Evolutionary conservation across 2,888 invertebrate genomes (phyloP).

Genomic region (Drosophila formosana): DNA sequence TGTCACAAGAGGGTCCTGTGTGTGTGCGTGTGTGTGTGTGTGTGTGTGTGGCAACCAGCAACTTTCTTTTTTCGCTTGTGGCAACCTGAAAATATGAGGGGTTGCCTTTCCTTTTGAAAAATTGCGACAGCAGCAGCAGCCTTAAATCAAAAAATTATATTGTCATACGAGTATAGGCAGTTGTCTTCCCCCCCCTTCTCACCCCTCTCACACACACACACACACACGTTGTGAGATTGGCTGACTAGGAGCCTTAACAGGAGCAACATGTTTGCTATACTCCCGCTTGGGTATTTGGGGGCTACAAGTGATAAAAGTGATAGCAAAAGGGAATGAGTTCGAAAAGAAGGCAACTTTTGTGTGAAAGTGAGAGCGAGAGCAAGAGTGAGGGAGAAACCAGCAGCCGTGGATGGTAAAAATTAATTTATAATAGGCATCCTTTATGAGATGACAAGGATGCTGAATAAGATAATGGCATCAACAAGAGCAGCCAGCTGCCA

Average conservation of each 20-base stretch:
- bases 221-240: slow-evolving; percentile 23
- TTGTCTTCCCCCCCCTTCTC: neutral
- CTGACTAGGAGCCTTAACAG: slow-evolving; percentile 33
- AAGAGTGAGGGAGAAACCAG: neutral
- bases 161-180: slow-evolving; percentile 72
- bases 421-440: slow-evolving; percentile 81
- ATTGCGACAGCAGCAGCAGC: slow-evolving; percentile 70
- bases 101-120: slow-evolving; percentile 59
- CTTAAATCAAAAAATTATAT: slow-evolving; percentile 80
- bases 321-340: slow-evolving; percentile 33
- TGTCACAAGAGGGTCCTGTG: slow-evolving; percentile 60
- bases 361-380: neutral
- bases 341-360: slow-evolving; percentile 14
- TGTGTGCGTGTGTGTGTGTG: slow-evolving; percentile 18
- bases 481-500: slow-evolving; percentile 65
- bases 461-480: slow-evolving; percentile 81
- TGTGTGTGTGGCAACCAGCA: slow-evolving; percentile 59
- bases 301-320: slow-evolving; percentile 61
- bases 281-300: slow-evolving; percentile 26
- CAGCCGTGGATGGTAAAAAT: slow-evolving; percentile 72
- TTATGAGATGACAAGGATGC: slow-evolving; percentile 81
- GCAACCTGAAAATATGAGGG: slow-evolving; percentile 64
- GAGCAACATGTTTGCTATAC: slow-evolving; percentile 72
- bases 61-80: slow-evolving; percentile 55
- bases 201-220: slow-evolving; percentile 16